Conservation (phyloP, 2,113 vertebrate genomes). For the Paratilapia polleni region DNA sequence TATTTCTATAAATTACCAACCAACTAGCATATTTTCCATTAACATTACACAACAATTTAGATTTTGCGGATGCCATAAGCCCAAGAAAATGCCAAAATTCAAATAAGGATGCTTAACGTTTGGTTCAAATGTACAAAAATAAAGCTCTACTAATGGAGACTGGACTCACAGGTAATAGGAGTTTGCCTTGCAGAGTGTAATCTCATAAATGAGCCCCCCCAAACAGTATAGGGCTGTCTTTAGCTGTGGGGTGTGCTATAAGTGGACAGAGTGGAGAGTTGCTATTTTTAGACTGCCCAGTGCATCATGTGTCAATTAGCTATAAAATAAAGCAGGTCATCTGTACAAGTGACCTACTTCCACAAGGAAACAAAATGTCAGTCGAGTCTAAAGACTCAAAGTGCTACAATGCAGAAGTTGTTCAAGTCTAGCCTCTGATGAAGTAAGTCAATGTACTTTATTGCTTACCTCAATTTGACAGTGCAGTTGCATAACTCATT, state of each 20-base stretch:
- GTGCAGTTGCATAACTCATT: not conserved
- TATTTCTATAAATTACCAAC: not conserved
- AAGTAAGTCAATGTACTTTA: not conserved
- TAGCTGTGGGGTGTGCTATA: slow-evolving; percentile 1
- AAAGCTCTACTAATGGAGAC: not conserved
- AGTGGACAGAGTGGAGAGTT: not conserved
- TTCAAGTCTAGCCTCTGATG: not conserved
- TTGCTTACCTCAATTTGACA: not conserved
- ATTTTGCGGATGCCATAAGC: not conserved
- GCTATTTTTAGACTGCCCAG: slow-evolving; percentile 48
- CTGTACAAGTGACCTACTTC: slow-evolving; percentile 39
- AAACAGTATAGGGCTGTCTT: not conserved
- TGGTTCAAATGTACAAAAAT: not conserved
- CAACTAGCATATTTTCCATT: not conserved
- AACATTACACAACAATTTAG: not conserved
- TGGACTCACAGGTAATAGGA: not conserved
- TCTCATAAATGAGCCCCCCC: slow-evolving; percentile 22
- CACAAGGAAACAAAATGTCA: slow-evolving; percentile 24
- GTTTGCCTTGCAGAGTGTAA: not conserved
- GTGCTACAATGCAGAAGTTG: not conserved
- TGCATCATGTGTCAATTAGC: slow-evolving; percentile 45
- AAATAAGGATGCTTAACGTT: not conserved
- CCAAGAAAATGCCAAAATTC: not conserved
- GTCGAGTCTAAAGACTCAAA: not conserved
- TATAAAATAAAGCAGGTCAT: slow-evolving; percentile 57